These are phyloP conservation scores for Pithys albifrons DNA, from an alignment of 2,113 vertebrate species.

Conservation along the genomic window DNA sequence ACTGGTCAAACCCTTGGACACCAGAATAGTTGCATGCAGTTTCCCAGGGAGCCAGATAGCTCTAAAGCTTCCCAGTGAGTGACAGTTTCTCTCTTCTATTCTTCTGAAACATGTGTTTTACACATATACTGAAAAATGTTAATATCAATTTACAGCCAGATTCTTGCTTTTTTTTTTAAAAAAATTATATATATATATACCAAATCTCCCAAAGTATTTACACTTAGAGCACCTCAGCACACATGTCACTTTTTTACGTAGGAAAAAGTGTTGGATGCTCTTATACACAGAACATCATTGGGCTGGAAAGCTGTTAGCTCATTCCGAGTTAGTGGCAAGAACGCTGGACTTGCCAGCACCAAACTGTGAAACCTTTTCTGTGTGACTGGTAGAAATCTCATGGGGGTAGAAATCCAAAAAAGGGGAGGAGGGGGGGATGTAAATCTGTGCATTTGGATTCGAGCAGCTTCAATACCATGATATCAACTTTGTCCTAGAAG, in stretches of 20 bases:
- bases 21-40: slow-evolving; percentile 71
- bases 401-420: slow-evolving; percentile 45
- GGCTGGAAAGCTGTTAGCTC: slow-evolving; percentile 56
- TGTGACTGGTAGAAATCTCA: slow-evolving; percentile 42
- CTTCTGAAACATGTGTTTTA: slow-evolving; percentile 68
- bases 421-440: neutral
- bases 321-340: slow-evolving; percentile 54
- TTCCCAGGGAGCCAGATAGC: slow-evolving; percentile 70
- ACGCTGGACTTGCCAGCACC: slow-evolving; percentile 53
- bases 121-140: slow-evolving; percentile 71
- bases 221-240: slow-evolving; percentile 62
- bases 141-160: slow-evolving; percentile 62
- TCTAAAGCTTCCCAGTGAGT: slow-evolving; percentile 72
- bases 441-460: slow-evolving; percentile 56
- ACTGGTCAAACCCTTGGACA: slow-evolving; percentile 72
- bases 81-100: slow-evolving; percentile 73
- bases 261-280: slow-evolving; percentile 68
- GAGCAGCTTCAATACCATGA: slow-evolving; percentile 6
- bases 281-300: slow-evolving; percentile 46
- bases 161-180: slow-evolving; percentile 10
- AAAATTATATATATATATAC: neutral
- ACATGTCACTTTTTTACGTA: slow-evolving; percentile 36
- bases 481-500: slow-evolving; percentile 43
- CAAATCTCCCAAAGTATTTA: slow-evolving; percentile 13
- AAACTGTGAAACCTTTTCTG: slow-evolving; percentile 53